These are phyloP conservation scores for Catamblyrhynchus diadema DNA, from an alignment of 2,797 vertebrate genomes.

Conservation along the genomic window DNA sequence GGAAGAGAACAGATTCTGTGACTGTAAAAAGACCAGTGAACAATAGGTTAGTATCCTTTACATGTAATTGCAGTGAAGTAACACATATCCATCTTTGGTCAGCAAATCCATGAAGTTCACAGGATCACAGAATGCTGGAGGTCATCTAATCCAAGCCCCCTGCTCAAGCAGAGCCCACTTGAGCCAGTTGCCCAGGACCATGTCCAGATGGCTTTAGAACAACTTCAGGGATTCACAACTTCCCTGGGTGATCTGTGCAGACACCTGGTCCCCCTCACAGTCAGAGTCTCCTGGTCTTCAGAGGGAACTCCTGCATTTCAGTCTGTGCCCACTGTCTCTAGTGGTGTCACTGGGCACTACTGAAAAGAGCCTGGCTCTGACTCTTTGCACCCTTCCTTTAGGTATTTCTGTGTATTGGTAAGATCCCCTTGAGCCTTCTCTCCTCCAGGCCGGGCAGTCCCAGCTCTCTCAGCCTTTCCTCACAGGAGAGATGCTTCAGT, in stretches of 20 bases:
- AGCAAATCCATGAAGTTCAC: not conserved
- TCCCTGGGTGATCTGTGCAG: not conserved
- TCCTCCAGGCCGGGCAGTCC: not conserved
- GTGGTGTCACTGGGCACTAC: not conserved
- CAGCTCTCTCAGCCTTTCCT: not conserved
- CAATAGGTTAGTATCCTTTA: not conserved
- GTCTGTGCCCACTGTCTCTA: not conserved
- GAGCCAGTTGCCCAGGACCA: not conserved
- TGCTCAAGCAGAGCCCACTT: not conserved
- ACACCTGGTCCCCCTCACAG: not conserved
- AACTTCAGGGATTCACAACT: not conserved
- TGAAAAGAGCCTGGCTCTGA: not conserved
- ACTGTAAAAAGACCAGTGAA: not conserved
- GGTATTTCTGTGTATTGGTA: not conserved
- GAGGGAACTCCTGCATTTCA: not conserved
- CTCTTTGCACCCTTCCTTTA: not conserved
- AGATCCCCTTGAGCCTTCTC: not conserved
- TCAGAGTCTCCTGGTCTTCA: not conserved
- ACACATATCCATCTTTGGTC: not conserved
- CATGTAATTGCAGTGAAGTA: not conserved
- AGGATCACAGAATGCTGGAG: not conserved
- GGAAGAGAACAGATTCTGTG: not conserved
- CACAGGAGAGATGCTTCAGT: not conserved
- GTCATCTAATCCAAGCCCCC: not conserved
- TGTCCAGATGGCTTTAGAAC: accelerated